These are phyloP conservation scores for Papio anubis DNA, from an alignment of 2,113 vertebrate species.

Conservation along the genomic window DNA sequence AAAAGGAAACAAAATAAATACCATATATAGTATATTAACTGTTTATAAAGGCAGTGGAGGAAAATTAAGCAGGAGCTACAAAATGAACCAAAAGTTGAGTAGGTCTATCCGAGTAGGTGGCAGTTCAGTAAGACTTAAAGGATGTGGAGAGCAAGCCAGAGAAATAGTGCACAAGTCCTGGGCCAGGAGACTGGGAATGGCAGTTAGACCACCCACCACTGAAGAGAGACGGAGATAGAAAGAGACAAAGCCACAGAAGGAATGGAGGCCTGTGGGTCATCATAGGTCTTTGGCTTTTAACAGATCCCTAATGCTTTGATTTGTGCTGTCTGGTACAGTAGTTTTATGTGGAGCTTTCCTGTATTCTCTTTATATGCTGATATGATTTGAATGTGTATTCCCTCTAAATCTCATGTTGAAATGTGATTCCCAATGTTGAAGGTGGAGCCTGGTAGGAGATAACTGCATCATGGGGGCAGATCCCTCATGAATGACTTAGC, in stretches of 20 bases:
- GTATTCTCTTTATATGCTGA: neutral
- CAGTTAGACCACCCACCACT: too few species aligned
- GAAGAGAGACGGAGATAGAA: neutral
- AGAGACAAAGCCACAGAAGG: neutral
- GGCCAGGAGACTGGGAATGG: too few species aligned
- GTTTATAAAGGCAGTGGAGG: neutral
- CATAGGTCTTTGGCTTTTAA: neutral
- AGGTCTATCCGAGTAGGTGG: neutral
- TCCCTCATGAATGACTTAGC: too few species aligned
- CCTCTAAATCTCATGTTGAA: too few species aligned
- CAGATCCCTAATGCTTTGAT: neutral
- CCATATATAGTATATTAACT: neutral
- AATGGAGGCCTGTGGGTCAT: neutral
- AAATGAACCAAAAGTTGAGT: neutral
- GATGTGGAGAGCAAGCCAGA: neutral
- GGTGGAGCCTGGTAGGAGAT: too few species aligned
- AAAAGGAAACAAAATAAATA: neutral
- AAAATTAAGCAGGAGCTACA: neutral
- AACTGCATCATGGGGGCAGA: too few species aligned
- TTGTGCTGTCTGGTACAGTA: neutral
- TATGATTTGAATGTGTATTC: too few species aligned
- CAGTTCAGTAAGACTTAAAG: neutral
- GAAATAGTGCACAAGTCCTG: neutral
- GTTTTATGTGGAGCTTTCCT: neutral
- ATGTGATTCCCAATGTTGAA: too few species aligned